Conservation (phyloP, 2,797 vertebrate genomes). For the Rhabdomys pumilio region DNA sequence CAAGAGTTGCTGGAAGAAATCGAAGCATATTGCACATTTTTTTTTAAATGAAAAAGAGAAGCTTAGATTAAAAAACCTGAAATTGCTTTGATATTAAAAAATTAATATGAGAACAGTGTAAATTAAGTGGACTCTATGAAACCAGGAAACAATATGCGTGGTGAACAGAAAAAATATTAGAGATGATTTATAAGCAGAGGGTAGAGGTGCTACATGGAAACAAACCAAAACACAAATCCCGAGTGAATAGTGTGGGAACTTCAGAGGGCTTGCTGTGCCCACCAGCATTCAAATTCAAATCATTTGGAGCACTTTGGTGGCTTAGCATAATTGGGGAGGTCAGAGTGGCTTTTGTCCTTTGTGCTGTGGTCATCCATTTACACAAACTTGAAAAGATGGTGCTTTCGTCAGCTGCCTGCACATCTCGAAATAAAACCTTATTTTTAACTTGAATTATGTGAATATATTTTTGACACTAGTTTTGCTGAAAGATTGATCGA, state of each 20-base stretch:
- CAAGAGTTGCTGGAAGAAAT: constrained; percentile 50
- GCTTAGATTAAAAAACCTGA: constrained; percentile 9
- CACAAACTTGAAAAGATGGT: constrained; percentile 42
- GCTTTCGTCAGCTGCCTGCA: neutral
- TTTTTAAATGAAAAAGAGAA: neutral
- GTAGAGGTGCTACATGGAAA: neutral
- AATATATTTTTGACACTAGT: constrained; percentile 2
- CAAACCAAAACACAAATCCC: neutral
- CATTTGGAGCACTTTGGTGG: constrained; percentile 21
- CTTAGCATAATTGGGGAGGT: constrained; percentile 50
- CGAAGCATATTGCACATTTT: constrained; percentile 43
- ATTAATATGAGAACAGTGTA: constrained; percentile 30
- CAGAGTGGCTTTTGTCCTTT: constrained; percentile 22
- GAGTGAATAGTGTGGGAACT: neutral
- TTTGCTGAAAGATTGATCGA: neutral
- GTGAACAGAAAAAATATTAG: neutral
- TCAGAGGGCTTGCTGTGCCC: neutral
- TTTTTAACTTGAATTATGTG: neutral
- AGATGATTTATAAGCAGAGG: neutral
- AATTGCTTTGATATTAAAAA: constrained; percentile 18
- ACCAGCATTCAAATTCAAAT: constrained; percentile 74
- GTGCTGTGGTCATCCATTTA: neutral
- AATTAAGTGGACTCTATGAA: neutral
- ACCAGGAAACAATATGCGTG: neutral
- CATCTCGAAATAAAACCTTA: constrained; percentile 18